Evolutionary conservation across 2,797 vertebrate species (phyloP).

Genomic region (Holocentrus rufus): DNA sequence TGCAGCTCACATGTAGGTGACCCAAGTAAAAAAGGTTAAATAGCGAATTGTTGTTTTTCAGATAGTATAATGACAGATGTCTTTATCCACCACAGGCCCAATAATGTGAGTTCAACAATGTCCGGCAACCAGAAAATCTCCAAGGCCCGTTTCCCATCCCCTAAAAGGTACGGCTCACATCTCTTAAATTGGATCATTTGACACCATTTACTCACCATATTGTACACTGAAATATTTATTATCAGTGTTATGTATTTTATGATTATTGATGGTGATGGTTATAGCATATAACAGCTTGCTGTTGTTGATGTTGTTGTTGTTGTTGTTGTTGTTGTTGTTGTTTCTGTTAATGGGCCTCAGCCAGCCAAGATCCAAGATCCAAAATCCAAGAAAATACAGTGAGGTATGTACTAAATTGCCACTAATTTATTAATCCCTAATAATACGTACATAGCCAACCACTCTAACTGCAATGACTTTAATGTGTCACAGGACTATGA

Average conservation of each 20-base stretch:
- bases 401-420: slow-evolving; percentile 38
- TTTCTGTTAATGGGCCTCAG: slow-evolving; percentile 39
- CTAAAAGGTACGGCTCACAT: slow-evolving; percentile 58
- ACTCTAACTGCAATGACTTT: slow-evolving; percentile 6
- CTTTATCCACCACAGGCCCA: slow-evolving; percentile 48
- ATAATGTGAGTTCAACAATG: slow-evolving; percentile 17
- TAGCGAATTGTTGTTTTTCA: neutral
- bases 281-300: neutral
- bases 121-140: slow-evolving; percentile 5
- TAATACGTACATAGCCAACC: neutral
- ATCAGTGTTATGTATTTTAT: neutral
- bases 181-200: neutral
- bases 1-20: slow-evolving; percentile 35
- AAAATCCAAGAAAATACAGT: too few relatives aligned
- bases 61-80: neutral
- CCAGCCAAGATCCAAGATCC: slow-evolving; percentile 43
- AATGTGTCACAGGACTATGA: slow-evolving; percentile 46
- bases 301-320: too few relatives aligned
- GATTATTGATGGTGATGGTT: neutral
- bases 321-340: neutral
- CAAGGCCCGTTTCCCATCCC: slow-evolving; percentile 69
- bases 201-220: neutral
- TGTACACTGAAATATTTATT: too few relatives aligned
- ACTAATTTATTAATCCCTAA: neutral
- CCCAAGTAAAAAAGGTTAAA: neutral